Evolutionary conservation across 2,113 vertebrate genomes (phyloP), one percentile per base, ranked within the genome.

Genomic region (Aleadryas rufinucha): DNA sequence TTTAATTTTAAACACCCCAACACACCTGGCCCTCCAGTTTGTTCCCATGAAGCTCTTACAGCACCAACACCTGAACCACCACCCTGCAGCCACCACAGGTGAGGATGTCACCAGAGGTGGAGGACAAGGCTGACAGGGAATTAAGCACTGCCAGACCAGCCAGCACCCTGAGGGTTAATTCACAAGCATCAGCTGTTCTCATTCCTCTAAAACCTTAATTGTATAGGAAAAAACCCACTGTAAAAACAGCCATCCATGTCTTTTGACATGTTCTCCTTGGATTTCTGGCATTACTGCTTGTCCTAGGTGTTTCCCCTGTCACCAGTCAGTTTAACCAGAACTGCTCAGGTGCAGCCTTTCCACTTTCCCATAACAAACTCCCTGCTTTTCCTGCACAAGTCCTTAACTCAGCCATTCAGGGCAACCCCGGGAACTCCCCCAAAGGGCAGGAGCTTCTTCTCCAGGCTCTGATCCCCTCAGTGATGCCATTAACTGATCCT

Each of bases 391-490:
- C 97, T 89, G 49, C 69, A 63, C 90, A 52, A 84, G 13, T 31
- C 88, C 91, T 77, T 71, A 60, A 93, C 74, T 94, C 93, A 93
- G 74, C 65, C 89, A 77, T 24, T 31, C 87, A 90, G 64, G 75
- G 47, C 93, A 86, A 63, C 31, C 84, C 81, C 33, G 64, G 90
- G 71, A 96, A 50, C 81, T 61, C 83, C 89, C 91, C 76, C 93
- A 94, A 95, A 93, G 94, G 87, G 94, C 95, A 97, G 9, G 82
- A 96, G 94, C 84, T 96, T 90, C 95, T 87, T 86, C 89, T 96
- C 20, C 94, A 94, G 95, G 81, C 94, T 91, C 92, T 78, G 89
- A 42, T 93, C 39, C 82, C 90, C 92, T 69, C 65, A 83, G 95
- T 83, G 93, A 89, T 97, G 95, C 96, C 93, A 75, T 39, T 71